Percentiles rank a stretch among this genome's conserved stretches.
These are phyloP conservation scores for Papilio elwesi DNA, from an alignment of 2,888 invertebrate species.

Conservation along the genomic window DNA sequence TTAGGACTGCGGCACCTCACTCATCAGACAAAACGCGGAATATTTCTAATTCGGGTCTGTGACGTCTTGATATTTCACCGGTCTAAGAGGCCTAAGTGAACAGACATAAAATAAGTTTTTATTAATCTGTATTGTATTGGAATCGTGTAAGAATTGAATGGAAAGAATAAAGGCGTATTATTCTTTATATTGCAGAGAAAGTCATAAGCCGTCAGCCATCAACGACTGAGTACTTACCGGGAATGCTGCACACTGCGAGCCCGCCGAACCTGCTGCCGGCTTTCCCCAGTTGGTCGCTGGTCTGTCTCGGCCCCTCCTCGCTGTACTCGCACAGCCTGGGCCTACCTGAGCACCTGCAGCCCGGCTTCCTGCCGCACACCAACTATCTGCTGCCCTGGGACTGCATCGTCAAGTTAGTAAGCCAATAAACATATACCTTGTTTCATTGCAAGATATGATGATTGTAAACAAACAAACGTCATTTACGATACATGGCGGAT, in stretches of 20 bases:
- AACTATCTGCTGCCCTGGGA: constrained; percentile 98
- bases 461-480: no score
- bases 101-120: no score
- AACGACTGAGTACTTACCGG: constrained; percentile 95
- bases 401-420: constrained; percentile 68
- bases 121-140: no score
- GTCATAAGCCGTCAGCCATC: constrained; percentile 87
- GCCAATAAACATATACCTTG: no score
- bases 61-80: no score
- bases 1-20: no score
- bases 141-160: no score
- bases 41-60: no score
- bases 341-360: constrained; percentile 92
- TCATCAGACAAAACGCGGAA: no score
- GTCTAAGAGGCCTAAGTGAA: no score
- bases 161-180: no score
- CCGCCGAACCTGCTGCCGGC: constrained; percentile 91
- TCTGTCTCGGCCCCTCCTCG: constrained; percentile 95
- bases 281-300: constrained; percentile 95
- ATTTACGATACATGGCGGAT: not conserved
- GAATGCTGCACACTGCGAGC: constrained; percentile 93
- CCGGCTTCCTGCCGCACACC: constrained; percentile 94
- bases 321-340: constrained; percentile 95
- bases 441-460: no score
- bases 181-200: constrained; percentile 74